Percentiles rank a stretch among this genome's conserved stretches.
Conservation (phyloP, 2,113 vertebrate genomes). For the Neolamprologus kungweensis region DNA sequence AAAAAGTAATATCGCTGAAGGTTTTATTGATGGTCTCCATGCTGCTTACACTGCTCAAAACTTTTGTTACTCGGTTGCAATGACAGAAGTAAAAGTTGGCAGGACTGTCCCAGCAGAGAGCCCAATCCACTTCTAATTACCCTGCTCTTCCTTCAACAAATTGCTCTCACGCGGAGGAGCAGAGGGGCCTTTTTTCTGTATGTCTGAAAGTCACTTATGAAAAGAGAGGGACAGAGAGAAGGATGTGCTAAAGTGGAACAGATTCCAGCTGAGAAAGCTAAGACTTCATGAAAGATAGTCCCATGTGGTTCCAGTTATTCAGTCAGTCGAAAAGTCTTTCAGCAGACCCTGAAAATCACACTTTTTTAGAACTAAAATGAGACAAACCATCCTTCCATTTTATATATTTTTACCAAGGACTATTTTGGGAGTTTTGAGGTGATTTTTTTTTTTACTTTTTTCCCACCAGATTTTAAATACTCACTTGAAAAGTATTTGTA, state of each 20-base stretch:
- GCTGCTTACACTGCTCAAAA: conserved; percentile 11
- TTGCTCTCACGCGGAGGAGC: conserved; percentile 4
- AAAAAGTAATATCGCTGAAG: neutral
- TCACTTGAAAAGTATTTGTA: neutral
- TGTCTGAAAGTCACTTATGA: conserved; percentile 27
- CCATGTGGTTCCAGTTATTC: conserved; percentile 29
- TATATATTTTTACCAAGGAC: neutral
- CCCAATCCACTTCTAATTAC: conserved; percentile 34
- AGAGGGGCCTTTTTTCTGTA: neutral
- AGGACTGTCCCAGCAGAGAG: conserved; percentile 33
- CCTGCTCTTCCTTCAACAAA: neutral
- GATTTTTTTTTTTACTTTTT: neutral
- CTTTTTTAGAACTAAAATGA: conserved; percentile 29
- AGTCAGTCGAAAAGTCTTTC: conserved; percentile 33
- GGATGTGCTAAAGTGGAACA: conserved; percentile 40
- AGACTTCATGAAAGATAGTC: conserved; percentile 36
- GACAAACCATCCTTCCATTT: neutral
- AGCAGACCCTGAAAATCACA: conserved; percentile 21
- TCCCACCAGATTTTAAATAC: neutral
- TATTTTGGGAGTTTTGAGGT: neutral
- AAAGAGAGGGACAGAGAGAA: conserved; percentile 3
- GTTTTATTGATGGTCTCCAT: neutral
- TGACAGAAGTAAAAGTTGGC: conserved; percentile 7
- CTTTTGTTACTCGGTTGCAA: neutral
- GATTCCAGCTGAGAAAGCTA: conserved; percentile 25